phyloP scores from a whole-genome alignment of 1,140 invertebrate species.

The Leptopilina boulardi region DNA sequence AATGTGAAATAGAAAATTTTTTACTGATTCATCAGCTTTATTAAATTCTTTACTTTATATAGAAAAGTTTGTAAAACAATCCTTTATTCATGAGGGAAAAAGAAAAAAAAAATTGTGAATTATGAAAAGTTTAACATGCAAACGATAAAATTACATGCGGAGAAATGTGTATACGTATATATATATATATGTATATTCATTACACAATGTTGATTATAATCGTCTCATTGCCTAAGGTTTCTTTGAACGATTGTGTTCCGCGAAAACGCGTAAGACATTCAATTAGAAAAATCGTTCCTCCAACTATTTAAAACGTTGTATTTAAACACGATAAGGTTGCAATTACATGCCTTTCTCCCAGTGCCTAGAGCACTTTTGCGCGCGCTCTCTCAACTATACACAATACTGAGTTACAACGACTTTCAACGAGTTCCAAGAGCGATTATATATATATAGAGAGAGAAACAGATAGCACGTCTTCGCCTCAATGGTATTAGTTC shows the following conservation, averaged over 20 bases:
- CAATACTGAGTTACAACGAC: conserved; percentile 33
- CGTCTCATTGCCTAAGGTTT: neutral
- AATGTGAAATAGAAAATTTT: no score
- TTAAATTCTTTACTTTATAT: no score
- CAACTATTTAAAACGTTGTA: conserved; percentile 41
- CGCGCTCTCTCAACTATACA: conserved; percentile 38
- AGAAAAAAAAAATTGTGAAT: neutral
- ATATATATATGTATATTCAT: conserved; percentile 32
- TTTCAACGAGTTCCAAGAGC: conserved; percentile 44
- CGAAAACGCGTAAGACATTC: conserved; percentile 47
- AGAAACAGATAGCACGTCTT: conserved; percentile 1
- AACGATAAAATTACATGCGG: neutral
- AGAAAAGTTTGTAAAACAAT: no score
- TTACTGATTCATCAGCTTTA: no score
- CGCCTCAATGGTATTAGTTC: conserved; percentile 26
- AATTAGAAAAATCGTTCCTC: conserved; percentile 48
- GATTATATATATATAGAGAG: conserved; percentile 41
- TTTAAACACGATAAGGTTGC: conserved; percentile 37
- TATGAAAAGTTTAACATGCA: neutral
- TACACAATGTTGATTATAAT: conserved; percentile 47
- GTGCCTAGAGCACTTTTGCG: conserved; percentile 39
- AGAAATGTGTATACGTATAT: no score
- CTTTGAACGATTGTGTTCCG: conserved; percentile 29
- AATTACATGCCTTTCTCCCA: conserved; percentile 41
- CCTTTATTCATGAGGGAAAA: no score